Base-by-base conservation (phyloP, 2,797 vertebrate species). In the Anolis apletophallus region DNA sequence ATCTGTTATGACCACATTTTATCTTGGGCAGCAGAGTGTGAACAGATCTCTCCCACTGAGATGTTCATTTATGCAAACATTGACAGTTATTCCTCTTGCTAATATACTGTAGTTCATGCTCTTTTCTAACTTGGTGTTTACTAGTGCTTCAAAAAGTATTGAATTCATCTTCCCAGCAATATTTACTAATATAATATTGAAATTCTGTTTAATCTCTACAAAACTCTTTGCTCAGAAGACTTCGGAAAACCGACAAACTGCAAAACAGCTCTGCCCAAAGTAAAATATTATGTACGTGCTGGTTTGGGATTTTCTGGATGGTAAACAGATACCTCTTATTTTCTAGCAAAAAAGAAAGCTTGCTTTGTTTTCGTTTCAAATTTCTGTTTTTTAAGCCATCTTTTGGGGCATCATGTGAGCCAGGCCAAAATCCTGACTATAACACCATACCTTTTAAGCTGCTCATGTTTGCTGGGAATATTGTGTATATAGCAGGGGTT, bases 171-270 rank as follows among this genome's bases (percentile, higher is more conserved):
- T 54, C 17, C 16, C 59, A 9, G 34, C 79, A 36, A 78, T 5
- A 72, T 83, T 83, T 83, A 34, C 78, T n/a, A 78, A 26, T 29
- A 83, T 69, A 17, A 72, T 7, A 64, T 78, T 72, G 29, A 73
- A 68, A 55, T 81, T 73, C 32, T 64, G 21, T 55, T 40, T 67
- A 69, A 69, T 82, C 76, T 21, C 19, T 14, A 34, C 5, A 61
- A 13, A 52, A 32, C n/a, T 3, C 50, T 68, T 68, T 86, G n/a
- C 57, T 68, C 75, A 21, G 72, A 68, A 81, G 34, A 6, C 19
- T 52, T 71, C 32, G 64, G n/a, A 73, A 77, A 83, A 71, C 10
- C 46, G 59, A 77, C 64, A 40, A 68, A 55, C 29, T 26, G 12
- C 26, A 46, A 26, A 23, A 74, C 11, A 21, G 13, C n/a, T 64